Conservation (phyloP, 2,113 vertebrate genomes). For the Rhea pennata region DNA sequence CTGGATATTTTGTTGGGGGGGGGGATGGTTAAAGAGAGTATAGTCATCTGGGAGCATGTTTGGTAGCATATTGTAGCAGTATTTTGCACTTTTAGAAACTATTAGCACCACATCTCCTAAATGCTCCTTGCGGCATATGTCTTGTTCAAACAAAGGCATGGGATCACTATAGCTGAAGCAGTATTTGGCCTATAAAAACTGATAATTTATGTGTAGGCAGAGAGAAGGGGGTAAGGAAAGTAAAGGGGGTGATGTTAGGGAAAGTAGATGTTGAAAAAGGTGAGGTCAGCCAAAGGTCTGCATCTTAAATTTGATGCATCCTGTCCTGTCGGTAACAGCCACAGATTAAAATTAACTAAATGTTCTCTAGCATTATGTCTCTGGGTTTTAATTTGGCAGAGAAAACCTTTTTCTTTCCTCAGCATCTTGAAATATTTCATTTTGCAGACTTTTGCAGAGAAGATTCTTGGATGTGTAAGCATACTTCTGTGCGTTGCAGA, state of each 20-base stretch:
- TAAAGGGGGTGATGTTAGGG: background rate
- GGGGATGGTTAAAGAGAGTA: background rate
- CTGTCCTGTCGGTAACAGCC: background rate
- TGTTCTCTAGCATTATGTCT: constrained; percentile 29
- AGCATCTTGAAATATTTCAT: constrained; percentile 11
- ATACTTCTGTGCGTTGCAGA: background rate
- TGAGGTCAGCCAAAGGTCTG: background rate
- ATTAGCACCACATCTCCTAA: background rate
- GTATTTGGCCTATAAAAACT: background rate
- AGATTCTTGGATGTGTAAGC: background rate
- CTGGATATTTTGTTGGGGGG: background rate
- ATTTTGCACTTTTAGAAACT: background rate
- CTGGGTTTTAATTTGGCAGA: constrained; percentile 20
- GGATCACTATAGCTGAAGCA: background rate
- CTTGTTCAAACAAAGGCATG: background rate
- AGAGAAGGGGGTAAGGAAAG: background rate
- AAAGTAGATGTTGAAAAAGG: background rate
- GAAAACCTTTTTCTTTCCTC: background rate
- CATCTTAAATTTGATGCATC: background rate
- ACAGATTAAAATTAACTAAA: constrained; percentile 28
- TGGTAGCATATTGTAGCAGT: background rate
- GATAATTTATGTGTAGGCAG: background rate
- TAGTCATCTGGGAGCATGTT: background rate
- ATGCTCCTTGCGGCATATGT: background rate
- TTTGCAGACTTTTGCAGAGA: constrained; percentile 17